These are phyloP conservation scores for Chrysolina haemoptera DNA, from an alignment of 2,888 invertebrate genomes.

Conservation along the genomic window DNA sequence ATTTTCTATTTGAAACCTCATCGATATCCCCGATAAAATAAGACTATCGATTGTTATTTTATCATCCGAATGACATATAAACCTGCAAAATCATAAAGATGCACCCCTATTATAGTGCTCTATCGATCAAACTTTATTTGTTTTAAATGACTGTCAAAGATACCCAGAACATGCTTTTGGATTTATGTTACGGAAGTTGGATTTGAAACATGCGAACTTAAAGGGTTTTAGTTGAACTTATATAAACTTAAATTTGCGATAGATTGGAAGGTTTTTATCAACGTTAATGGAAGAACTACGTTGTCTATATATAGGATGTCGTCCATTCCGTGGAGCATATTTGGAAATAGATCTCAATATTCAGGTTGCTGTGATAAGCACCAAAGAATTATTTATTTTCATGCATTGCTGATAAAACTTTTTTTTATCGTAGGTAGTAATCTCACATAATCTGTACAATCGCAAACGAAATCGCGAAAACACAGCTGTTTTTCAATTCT, in stretches of 20 bases:
- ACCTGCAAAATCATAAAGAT: constrained; percentile 26
- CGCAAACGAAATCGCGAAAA: too few species aligned
- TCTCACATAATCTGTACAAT: too few species aligned
- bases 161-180: constrained; percentile 30
- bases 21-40: constrained; percentile 8
- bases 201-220: constrained; percentile 31
- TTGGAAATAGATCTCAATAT: too few species aligned
- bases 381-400: too few species aligned
- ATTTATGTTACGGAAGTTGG: constrained; percentile 38
- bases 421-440: too few species aligned
- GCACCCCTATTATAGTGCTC: constrained; percentile 9
- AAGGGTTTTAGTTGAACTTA: constrained; percentile 26
- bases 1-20: not conserved
- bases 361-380: too few species aligned
- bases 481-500: too few species aligned
- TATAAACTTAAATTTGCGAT: constrained; percentile 72
- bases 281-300: not conserved
- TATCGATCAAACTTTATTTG: constrained; percentile 27
- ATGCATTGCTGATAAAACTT: too few species aligned
- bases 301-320: not conserved
- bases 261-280: constrained; percentile 75
- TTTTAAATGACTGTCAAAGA: constrained; percentile 21
- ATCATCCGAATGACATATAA: constrained; percentile 14
- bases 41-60: constrained; percentile 12
- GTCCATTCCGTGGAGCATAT: not conserved